phyloP scores from a whole-genome alignment of 2,113 vertebrate genomes.

The Equus quagga region DNA sequence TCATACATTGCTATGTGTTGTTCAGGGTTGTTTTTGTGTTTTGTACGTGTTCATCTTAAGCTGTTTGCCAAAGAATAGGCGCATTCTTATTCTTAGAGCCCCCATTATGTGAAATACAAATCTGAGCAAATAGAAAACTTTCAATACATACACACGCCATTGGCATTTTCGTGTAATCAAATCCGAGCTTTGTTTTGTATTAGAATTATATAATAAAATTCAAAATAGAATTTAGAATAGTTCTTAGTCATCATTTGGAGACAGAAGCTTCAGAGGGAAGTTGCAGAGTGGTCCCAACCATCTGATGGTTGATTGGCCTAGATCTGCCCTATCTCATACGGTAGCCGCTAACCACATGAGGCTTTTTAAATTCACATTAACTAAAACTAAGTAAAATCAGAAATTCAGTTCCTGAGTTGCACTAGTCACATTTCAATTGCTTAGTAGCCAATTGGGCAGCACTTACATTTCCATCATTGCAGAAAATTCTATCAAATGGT shows the following conservation, averaged over 20 bases:
- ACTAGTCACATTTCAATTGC: neutral
- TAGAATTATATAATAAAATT: slow-evolving; percentile 26
- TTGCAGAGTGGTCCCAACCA: neutral
- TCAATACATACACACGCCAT: neutral
- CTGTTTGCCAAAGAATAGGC: neutral
- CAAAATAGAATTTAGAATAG: slow-evolving; percentile 25
- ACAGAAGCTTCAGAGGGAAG: neutral
- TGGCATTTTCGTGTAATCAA: neutral
- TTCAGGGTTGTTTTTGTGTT: neutral
- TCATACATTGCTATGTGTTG: neutral
- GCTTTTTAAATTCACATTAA: slow-evolving; percentile 24
- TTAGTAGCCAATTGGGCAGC: neutral
- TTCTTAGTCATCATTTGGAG: neutral
- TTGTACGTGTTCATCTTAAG: neutral
- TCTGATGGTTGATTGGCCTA: neutral
- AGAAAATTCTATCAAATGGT: neutral
- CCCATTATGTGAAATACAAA: neutral
- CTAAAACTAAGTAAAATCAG: neutral
- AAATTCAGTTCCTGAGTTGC: neutral
- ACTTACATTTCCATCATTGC: neutral
- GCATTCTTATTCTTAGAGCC: neutral
- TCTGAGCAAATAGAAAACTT: slow-evolving; percentile 25
- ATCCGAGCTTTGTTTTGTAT: neutral
- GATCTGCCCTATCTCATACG: neutral
- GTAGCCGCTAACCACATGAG: neutral